These are phyloP conservation scores for Acleris sparsana DNA, from an alignment of 2,888 invertebrate species.

Conservation along the genomic window DNA sequence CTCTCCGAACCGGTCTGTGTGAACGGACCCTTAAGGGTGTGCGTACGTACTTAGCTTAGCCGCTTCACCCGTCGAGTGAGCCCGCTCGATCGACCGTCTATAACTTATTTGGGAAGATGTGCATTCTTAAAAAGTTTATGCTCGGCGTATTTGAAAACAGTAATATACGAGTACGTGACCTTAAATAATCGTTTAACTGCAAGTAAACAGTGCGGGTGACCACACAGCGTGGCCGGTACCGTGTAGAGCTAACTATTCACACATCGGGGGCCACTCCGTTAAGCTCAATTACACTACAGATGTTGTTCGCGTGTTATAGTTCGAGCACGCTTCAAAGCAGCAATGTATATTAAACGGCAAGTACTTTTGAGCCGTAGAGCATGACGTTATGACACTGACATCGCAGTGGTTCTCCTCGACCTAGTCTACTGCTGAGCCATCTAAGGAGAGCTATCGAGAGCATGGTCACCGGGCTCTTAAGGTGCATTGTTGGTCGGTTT, in stretches of 20 bases:
- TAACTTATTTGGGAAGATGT: no score
- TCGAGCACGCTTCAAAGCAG: constrained; percentile 44
- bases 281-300: constrained; percentile 45
- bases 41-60: no score
- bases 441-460: constrained; percentile 82
- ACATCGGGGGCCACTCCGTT: constrained; percentile 28
- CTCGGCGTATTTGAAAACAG: constrained; percentile 19
- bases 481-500: constrained; percentile 66
- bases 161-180: constrained; percentile 27
- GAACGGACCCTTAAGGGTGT: no score
- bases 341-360: constrained; percentile 52
- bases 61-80: no score
- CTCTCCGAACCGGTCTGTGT: no score
- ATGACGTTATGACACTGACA: constrained; percentile 74
- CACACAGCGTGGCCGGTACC: constrained; percentile 60
- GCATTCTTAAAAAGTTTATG: constrained; percentile 9
- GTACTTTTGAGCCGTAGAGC: constrained; percentile 53
- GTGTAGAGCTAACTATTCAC: constrained; percentile 41
- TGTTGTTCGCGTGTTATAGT: constrained; percentile 30
- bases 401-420: constrained; percentile 80
- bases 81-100: no score
- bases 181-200: constrained; percentile 47
- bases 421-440: constrained; percentile 81
- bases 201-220: constrained; percentile 66
- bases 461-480: constrained; percentile 78